Evolutionary conservation across 2,888 invertebrate genomes (phyloP), one percentile per base, ranked within the genome.

Genomic region (Alitta virens): DNA sequence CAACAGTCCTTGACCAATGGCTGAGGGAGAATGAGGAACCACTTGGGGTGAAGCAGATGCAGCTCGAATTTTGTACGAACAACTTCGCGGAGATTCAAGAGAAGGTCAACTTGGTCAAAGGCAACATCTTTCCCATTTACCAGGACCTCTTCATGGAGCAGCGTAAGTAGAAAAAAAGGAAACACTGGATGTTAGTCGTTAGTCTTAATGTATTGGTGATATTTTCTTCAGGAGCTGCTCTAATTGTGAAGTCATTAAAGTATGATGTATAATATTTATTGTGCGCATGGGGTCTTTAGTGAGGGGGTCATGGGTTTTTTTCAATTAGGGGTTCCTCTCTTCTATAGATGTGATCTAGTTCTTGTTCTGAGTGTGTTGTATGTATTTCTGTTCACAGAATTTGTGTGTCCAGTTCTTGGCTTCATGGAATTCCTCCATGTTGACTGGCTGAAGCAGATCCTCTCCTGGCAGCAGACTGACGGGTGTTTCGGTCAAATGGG

Each of bases 91-190:
- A 78, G 67, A 72, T 76, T 70, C 66, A 68, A 26, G 68, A 73
- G 3, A 68, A 71, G 14, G 67, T 76, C 5, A 67, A 65, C 18
- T 65, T 68, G 46, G 66, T 72, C 46, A 63, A 70, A 33, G 73
- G 71, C 9, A 63, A 53, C 25, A 66, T 72, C 18, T 64, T 71
- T 25, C 71, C 72, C 1, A 65, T 66, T 23, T 71, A 75, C 46
- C 78, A 77, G 66, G 78, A 78, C 57, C 67, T 78, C 9, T 78
- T 77, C 63, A 64, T 78, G 55, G 78, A 78, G 58, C 75, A 78
- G 55, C 73, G 78, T 78, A 70, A 68, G 75, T 71, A n/a, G n/a
- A n/a, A n/a, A n/a, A n/a, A n/a, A n/a, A n/a, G n/a, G 33, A 3
- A 2, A 56, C 14, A 33, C 23, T 9, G 9, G 21, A 27, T n/a